Base-by-base conservation (phyloP, 2,888 invertebrate genomes). In the Amaurobius ferox region DNA sequence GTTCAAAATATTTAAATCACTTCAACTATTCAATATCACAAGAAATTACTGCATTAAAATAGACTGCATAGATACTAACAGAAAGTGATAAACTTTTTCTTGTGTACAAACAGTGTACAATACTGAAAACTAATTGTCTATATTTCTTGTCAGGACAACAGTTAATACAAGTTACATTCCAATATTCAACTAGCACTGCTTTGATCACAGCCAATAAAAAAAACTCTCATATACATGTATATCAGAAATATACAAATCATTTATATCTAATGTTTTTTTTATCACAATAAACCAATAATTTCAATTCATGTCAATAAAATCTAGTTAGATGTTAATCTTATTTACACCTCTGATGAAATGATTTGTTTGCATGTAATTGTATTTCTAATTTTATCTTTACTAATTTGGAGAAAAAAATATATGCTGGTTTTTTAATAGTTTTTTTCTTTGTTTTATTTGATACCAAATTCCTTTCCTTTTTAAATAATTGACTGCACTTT, bases 1-100 rank as follows among this genome's bases (percentile, higher is more conserved):
- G 71, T 72, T 79, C 55, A 71, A 72, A 79, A 79, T 72, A 32
- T 11, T 44, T 44, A 26, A 72, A 40, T 64, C 64, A 71, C 70
- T 79, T 79, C 30, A 62, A 70, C 62, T 39, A 30, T 70, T 64
- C 48, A 66, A 79, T 79, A 79, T 79, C 79, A 79, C 79, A 79
- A 72, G 71, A 35, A 79, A 71, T 71, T 19, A 72, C 79, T 79
- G 79, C 79, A 71, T 79, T 71, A 79, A 79, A 79, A 78, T 78
- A 79, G 79, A 79, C 79, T 79, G 79, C 79, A 64, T 66, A 32
- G 72, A 79, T 72, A 66, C 72, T 23, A 55, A 55, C 55, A 55
- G 55, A 55, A 55, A 55, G 55, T 55, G 55, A 16, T 23, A 55
- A 55, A 55, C 55, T 55, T 55, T 55, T 55, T 55, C 55, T 55